These are phyloP conservation scores for Pecten maximus DNA, from an alignment of 2,888 invertebrate species.

Conservation along the genomic window DNA sequence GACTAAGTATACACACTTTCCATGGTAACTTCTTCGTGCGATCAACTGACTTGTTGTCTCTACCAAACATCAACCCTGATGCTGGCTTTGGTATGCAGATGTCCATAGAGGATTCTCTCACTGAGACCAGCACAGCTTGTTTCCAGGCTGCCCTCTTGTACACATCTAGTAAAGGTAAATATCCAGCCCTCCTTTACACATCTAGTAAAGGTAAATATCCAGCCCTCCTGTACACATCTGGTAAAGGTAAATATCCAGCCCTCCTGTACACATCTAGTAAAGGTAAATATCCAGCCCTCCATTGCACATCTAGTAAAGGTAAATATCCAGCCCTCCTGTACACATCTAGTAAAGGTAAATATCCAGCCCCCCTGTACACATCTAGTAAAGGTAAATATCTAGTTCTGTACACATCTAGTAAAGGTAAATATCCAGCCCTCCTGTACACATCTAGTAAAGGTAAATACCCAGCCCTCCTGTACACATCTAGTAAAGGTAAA, in stretches of 20 bases:
- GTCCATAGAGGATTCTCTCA: conserved; percentile 92
- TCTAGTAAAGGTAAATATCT: neutral
- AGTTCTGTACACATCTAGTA: neutral
- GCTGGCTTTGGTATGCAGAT: conserved; percentile 99
- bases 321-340: neutral
- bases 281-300: neutral
- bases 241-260: neutral
- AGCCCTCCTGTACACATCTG: neutral
- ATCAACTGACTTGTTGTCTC: conserved; percentile 96
- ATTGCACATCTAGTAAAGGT: neutral
- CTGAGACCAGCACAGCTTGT: conserved; percentile 86
- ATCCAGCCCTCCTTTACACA: neutral
- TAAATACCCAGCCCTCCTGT: neutral
- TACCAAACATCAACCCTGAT: conserved; percentile 99
- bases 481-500: neutral
- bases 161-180: conserved; percentile 93
- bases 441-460: neutral
- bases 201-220: neutral
- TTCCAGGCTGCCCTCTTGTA: conserved; percentile 99
- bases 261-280: neutral
- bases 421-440: neutral
- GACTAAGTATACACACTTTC: conserved; percentile 97
- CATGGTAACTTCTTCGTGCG: conserved; percentile 99
- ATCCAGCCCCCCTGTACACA: neutral
- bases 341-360: neutral